Evolutionary conservation across 2,113 vertebrate species (phyloP), one percentile per base, ranked within the genome.

Genomic region (Gopherus evgoodei): DNA sequence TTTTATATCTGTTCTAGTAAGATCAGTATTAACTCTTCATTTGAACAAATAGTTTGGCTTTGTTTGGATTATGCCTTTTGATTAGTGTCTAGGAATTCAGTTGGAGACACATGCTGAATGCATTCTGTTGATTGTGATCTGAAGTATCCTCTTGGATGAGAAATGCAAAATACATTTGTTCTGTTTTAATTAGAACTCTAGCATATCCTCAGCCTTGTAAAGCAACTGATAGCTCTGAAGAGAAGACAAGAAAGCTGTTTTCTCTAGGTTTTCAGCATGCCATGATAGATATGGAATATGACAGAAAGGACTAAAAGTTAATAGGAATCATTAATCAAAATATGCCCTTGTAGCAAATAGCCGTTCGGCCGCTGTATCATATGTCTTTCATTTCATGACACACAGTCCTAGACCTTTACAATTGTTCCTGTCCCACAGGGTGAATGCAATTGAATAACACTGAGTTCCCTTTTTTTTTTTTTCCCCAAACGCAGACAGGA

Each of bases 151-250:
- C 93, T 89, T 72, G 81, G 86, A 90, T 87, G 31, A 96, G 78
- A 95, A 96, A 96, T 83, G 78, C 85, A 92, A 96, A 96, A 96
- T 86, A 69, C 87, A 93, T 95, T 96, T 93, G 93, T 97, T 96
- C 76, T 96, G 86, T 22, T 94, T 95, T 96, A 98, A 97, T 96
- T 97, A 96, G 93, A 83, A 59, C 87, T 88, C 47, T 47, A 92
- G 80, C 22, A 94, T 93, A 90, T 82, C 79, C 76, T 88, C 76
- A 44, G 94, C 29, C 78, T n/a, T 53, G 19, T 27, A 69, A 49
- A 78, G 75, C 65, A 94, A 91, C 89, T 1, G 19, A 8, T 44
- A 97, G 59, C 79, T 95, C 90, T 2, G 0, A 93, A 87, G 57
- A 89, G 54, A 89, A 92, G 82, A 96, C 0, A 0, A 86, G 76